phyloP scores from a whole-genome alignment of 2,888 invertebrate genomes.

The Eupithecia abbreviata region DNA sequence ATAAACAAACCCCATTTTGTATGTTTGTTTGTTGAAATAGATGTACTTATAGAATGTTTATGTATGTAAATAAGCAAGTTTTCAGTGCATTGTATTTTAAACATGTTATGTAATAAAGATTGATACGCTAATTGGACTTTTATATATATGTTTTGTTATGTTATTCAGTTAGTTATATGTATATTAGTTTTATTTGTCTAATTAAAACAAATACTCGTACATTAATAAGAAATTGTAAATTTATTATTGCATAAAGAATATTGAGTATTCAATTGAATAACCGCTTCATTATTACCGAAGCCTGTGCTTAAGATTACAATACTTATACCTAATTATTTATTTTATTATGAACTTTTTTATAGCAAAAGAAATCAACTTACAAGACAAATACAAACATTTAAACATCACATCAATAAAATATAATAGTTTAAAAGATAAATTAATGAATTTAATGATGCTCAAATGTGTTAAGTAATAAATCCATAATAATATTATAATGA shows the following conservation, averaged over 20 bases:
- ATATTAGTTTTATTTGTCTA: not conserved
- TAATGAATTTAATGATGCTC: not conserved
- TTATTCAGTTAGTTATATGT: no score
- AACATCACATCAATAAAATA: not conserved
- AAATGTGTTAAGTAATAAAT: not conserved
- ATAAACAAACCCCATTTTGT: constrained; percentile 40
- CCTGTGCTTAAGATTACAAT: not conserved
- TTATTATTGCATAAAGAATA: not conserved
- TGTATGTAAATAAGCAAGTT: constrained; percentile 47
- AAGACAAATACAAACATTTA: not conserved
- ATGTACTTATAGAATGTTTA: constrained; percentile 28
- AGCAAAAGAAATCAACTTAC: not conserved
- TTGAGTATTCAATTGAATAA: not conserved
- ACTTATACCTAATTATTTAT: not conserved
- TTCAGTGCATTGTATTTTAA: constrained; percentile 45
- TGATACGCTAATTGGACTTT: constrained; percentile 42
- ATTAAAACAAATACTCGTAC: not conserved
- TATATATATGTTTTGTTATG: not conserved
- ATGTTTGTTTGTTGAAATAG: constrained; percentile 24
- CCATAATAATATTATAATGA: no score
- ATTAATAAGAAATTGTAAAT: not conserved
- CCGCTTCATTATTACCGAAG: not conserved
- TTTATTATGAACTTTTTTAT: not conserved
- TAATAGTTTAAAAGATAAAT: not conserved
- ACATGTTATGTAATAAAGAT: constrained; percentile 47